Base-by-base conservation (phyloP, 2,113 vertebrate species). In the Nasalis larvatus region DNA sequence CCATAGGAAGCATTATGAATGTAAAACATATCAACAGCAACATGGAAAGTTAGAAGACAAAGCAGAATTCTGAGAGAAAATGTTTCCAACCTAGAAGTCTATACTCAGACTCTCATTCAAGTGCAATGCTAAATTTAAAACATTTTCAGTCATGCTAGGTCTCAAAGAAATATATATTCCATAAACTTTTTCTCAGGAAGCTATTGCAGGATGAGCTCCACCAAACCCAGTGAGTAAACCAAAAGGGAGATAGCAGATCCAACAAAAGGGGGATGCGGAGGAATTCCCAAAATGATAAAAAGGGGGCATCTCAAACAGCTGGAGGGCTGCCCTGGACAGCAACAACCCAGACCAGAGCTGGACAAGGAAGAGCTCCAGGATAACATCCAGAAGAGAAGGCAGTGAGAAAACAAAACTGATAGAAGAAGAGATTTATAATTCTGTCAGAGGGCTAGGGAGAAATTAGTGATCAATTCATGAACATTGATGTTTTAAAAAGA, bases 271-370 rank as follows among this genome's bases (percentile, higher is more conserved):
- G 32, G 9, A 78, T 52, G 4, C 4, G 93, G 30, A 90, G 40
- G 35, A 96, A 95, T 84, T 56, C 47, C 69, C 71, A 84, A 97
- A 94, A 92, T 74, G n/a, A 66, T 71, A 49, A 45, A 58, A 81
- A 93, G 69, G 2, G 47, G 27, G 78, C 73, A 47, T 54, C 49
- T 81, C 32, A 73, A 47, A 86, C 58, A 63, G 20, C 20, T 56
- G 49, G 56, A 30, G 49, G 56, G 32, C 40, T 52, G 37, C 52
- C 68, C 42, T 77, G 16, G 85, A 71, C 7, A 89, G 17, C 47
- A 58, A 32, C 18, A 40, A 35, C 60, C 20, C 49, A 40, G 52
- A 87, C 23, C 2, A 40, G 20, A 90, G 37, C 56, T n/a, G 21
- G 49, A 54, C 32, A n/a, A 14, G 27, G 73, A 86, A 85, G 71